Percentiles rank a stretch among this genome's conserved stretches.
These are phyloP conservation scores for Neotoxoptera formosana DNA, from an alignment of 1,140 invertebrate species.

Conservation along the genomic window DNA sequence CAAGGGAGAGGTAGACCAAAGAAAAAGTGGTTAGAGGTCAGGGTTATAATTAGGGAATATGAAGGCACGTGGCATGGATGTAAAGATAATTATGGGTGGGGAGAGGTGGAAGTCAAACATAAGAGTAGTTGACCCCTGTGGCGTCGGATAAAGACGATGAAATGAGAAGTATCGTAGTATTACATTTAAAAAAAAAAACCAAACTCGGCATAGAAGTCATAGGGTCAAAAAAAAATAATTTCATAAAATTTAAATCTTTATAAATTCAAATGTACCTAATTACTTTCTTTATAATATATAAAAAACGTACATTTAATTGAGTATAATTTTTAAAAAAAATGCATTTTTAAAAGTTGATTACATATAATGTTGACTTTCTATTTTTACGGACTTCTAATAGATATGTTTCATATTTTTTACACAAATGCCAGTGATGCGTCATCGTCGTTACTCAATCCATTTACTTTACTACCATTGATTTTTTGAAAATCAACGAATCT, in stretches of 20 bases:
- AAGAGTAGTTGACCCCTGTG: background rate
- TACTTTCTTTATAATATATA: background rate
- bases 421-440: background rate
- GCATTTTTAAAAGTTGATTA: background rate
- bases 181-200: background rate
- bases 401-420: background rate
- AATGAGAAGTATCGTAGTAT: background rate
- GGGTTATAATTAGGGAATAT: background rate
- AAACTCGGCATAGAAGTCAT: background rate
- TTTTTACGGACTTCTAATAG: background rate
- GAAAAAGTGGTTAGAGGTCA: slow-evolving; percentile 9
- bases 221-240: background rate
- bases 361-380: background rate
- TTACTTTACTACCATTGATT: background rate
- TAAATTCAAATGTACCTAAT: background rate
- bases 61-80: background rate
- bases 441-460: background rate
- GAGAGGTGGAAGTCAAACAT: background rate
- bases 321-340: background rate
- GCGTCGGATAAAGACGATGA: background rate
- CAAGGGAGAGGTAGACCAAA: background rate
- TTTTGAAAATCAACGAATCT: too few species aligned
- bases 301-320: background rate
- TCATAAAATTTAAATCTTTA: background rate
- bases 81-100: background rate